Base-by-base conservation (phyloP, 2,113 vertebrate genomes). In the Lampris incognitus region DNA sequence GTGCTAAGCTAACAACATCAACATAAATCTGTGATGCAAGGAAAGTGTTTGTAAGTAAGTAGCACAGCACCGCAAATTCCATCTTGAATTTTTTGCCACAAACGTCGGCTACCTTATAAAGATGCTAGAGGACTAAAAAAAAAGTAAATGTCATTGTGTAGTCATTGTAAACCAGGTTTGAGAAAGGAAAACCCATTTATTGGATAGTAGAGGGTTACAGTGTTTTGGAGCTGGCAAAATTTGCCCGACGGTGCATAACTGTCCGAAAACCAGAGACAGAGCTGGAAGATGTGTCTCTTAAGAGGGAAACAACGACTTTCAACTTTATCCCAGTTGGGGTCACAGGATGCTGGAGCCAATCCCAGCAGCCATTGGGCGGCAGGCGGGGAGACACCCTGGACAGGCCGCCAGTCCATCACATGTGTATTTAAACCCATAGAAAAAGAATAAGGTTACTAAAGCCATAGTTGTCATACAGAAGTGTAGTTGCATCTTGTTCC, bases 91-190 rank as follows among this genome's bases (percentile, higher is more conserved):
- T 57, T 64, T 9, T 78, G 55, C 46, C 38, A 24, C 72, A 64
- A 76, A 84, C 69, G 63, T 54, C 71, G 48, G 24, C 59, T 73
- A 59, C 69, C 68, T 4, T 63, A 42, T 69, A 49, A 64, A 2
- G 38, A 79, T 11, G 62, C 72, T 44, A 55, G 67, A 48, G 72
- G 39, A 83, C 84, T 76, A 67, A 57, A 55, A 13, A 77, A 48
- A 66, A 61, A 81, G 64, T 74, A 40, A 61, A 49, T 70, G 50
- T 42, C 62, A 54, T 58, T 10, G 63, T 62, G 4, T 39, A 58
- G 36, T 64, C 66, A 60, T 9, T 11, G 65, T 59, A 78, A 71
- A 59, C 57, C 51, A 42, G 66, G 56, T 40, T 62, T 73, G 49
- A 49, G 6, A 38, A 79, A 36, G 39, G 62, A 81, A 49, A 9